Evolutionary conservation across 2,888 invertebrate genomes (phyloP), one percentile per base, ranked within the genome.

Genomic region (Anaspis maculata): DNA sequence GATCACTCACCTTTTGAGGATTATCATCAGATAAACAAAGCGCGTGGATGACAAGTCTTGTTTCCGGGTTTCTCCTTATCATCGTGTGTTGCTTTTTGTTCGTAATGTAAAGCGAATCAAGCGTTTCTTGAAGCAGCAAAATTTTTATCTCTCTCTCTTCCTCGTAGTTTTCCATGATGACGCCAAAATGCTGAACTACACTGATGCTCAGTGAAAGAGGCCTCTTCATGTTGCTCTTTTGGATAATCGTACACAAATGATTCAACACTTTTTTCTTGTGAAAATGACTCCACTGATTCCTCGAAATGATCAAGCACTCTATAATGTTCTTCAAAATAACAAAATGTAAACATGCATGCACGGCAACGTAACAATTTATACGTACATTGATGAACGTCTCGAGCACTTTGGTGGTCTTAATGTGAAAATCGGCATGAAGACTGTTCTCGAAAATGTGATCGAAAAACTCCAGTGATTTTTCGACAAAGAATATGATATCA

Each of bases 371-470:
- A 39, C 25, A 6, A 19, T 6, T 19, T 19, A 9, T 9, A 36
- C 48, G 48, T 47, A 56, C 56, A 33, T 49, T 49, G 32, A 54
- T 49, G 22, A 52, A 44, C 3, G 51, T 39, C 36, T 56, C 56
- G 4, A 49, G 9, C 16, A 50, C 33, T 44, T 56, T 54, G 3
- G 25, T 27, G 7, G 30, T 35, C 38, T 42, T 48, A 14, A 37
- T 33, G 14, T 30, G 29, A 7, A 14, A 27, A 22, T 26, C 29
- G 15, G 15, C 29, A 4, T 33, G 3, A 14, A 32, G 14, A 19
- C 41, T 37, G 6, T 32, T 32, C 28, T 43, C 34, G 9, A 48
- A 25, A 33, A 44, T 27, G 13, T 25, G 12, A 4, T 34, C 36
- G 4, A 48, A 36, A 13, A 38, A 34, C 13, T 34, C 10, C 7